Evolutionary conservation across 2,113 vertebrate species (phyloP).

Genomic region (Brachyhypopomus occidentalis): DNA sequence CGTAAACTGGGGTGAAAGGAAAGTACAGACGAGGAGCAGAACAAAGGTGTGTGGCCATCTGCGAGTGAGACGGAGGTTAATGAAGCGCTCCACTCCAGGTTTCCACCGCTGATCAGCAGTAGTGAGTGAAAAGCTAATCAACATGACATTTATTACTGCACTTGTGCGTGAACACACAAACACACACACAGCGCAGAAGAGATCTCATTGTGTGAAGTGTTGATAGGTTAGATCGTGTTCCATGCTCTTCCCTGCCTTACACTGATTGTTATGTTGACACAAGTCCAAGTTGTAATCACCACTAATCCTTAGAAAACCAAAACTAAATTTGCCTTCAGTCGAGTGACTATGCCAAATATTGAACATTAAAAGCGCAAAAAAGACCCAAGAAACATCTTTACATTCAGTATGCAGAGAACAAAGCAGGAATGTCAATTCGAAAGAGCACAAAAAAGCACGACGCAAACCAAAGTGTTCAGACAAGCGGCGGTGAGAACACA

Average conservation of each 20-base stretch:
- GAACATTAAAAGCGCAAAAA: background rate
- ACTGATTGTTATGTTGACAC: conserved; percentile 2
- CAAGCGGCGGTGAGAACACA: background rate
- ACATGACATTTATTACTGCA: background rate
- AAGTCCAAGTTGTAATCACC: background rate
- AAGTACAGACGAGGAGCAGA: background rate
- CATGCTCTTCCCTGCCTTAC: background rate
- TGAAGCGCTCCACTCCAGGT: conserved; percentile 22
- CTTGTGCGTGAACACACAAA: background rate
- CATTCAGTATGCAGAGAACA: background rate
- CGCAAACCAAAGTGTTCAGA: background rate
- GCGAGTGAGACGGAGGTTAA: conserved; percentile 7
- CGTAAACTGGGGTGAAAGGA: background rate
- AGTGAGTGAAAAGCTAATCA: conserved; percentile 26
- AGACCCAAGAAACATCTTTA: too few species aligned
- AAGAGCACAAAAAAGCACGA: background rate
- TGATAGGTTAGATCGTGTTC: conserved; percentile 11
- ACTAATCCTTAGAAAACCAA: background rate
- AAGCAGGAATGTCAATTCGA: background rate
- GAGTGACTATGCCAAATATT: background rate
- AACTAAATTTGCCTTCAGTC: background rate
- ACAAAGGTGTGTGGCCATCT: too few species aligned
- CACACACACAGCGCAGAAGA: background rate
- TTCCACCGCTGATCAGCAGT: background rate
- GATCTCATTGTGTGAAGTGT: background rate